Evolutionary conservation across 2,113 vertebrate species (phyloP).

Genomic region (Corvus hawaiiensis): DNA sequence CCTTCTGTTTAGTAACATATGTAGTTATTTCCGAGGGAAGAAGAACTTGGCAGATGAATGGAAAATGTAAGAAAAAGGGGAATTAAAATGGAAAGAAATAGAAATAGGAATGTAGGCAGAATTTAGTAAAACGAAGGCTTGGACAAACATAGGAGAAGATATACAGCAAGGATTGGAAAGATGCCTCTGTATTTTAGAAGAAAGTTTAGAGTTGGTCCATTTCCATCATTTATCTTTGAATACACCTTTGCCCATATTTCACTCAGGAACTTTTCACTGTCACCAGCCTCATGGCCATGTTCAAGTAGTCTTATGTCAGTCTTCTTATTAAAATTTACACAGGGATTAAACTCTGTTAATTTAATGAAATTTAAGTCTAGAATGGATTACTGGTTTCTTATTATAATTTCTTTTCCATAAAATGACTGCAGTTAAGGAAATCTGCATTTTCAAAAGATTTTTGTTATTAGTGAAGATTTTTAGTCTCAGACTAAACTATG

Average conservation of each 20-base stretch:
- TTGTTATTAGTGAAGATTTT: neutral
- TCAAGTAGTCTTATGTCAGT: neutral
- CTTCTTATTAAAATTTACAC: neutral
- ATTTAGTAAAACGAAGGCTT: neutral
- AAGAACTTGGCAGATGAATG: neutral
- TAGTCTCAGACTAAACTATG: neutral
- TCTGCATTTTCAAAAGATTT: neutral
- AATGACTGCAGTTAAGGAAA: neutral
- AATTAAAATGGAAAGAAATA: neutral
- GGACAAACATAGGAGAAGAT: neutral
- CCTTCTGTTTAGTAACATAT: neutral
- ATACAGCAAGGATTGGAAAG: neutral
- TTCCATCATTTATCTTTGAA: neutral
- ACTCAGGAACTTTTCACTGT: neutral
- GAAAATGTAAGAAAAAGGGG: neutral
- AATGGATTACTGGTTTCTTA: neutral
- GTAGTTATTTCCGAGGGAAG: neutral
- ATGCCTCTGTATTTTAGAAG: neutral
- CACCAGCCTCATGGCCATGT: neutral
- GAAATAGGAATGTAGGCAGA: neutral
- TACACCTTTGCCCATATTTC: neutral
- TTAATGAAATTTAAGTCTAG: neutral
- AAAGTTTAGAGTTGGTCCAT: neutral
- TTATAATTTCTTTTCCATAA: neutral
- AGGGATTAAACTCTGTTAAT: neutral